These are phyloP conservation scores for Xenus cinereus DNA, from an alignment of 2,113 vertebrate species.

Conservation along the genomic window DNA sequence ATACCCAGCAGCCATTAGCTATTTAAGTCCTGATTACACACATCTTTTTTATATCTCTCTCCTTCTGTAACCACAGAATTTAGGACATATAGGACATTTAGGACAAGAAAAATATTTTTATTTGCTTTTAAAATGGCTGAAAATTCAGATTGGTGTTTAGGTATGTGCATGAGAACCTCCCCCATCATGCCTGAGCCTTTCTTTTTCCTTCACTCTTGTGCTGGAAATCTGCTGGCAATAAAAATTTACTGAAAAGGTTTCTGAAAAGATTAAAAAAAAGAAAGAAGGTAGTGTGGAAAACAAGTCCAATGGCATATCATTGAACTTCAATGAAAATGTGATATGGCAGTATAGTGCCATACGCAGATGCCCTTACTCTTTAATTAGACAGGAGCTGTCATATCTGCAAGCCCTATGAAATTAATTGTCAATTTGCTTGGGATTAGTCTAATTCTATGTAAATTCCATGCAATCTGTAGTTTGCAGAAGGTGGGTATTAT, in stretches of 20 bases:
- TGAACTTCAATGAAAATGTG: neutral
- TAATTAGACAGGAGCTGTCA: constrained; percentile 65
- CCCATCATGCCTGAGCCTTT: accelerated
- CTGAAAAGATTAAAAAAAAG: neutral
- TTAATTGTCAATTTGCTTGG: constrained; percentile 71
- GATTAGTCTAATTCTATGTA: constrained; percentile 72
- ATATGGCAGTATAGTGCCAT: neutral
- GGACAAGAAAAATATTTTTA: neutral
- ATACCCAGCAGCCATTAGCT: neutral
- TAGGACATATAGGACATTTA: too few relatives aligned
- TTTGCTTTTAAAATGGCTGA: constrained; percentile 2
- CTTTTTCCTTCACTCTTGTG: neutral
- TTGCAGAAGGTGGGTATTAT: constrained; percentile 45
- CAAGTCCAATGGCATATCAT: neutral
- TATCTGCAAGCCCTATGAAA: constrained; percentile 68
- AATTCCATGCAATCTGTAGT: constrained; percentile 60
- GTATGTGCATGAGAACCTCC: neutral
- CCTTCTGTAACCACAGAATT: neutral
- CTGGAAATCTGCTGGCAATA: neutral
- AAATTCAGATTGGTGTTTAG: neutral
- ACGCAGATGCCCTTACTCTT: constrained; percentile 22
- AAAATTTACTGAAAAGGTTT: neutral
- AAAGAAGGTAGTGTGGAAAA: neutral
- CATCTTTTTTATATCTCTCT: neutral
- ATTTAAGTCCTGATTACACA: neutral